Evolutionary conservation across 2,888 invertebrate species (phyloP), one percentile per base, ranked within the genome.

Genomic region (Cosmopolites sordidus): DNA sequence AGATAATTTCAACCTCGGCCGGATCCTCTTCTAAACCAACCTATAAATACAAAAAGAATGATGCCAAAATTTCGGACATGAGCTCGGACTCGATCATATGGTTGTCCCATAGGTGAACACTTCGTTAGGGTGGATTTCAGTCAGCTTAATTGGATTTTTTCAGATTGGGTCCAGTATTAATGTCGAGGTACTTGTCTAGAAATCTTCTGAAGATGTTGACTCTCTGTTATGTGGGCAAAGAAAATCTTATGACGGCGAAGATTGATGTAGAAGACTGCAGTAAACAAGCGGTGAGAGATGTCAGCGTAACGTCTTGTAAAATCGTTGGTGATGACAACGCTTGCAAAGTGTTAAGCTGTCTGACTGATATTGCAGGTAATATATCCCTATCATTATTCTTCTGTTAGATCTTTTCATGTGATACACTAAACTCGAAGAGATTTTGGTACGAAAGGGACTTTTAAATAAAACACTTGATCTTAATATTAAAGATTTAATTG

Each of bases 141-240:
- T n/a, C n/a, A n/a, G n/a, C n/a, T n/a, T n/a, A n/a, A n/a, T n/a
- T n/a, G n/a, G n/a, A n/a, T n/a, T n/a, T 22, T 46, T 57, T 27
- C 37, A 58, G 58, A 15, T 76, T 98, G 14, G 98, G 98, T 0
- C 97, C 98, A 0, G 92, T 97, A 42, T 78, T 98, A 16, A 93
- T 94, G 0, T 92, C 96, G 37, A 84, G 91, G 62, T 88, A 92
- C 75, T 79, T 98, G 18, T 90, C 95, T 0, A 81, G 92, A 54
- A 96, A 96, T 77, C 78, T 99, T 59, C 77, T 98, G 9, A 84
- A 95, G 67, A 95, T 98, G 91, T 75, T 98, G 47, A 91, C 94
- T 0, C 75, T 97, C 2, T 98, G 97, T 73, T 98, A 95, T 70
- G 85, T 92, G 16, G 92, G 90, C 0, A 84, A 83, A 66, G 89